Evolutionary conservation across 2,113 vertebrate genomes (phyloP), one percentile per base, ranked within the genome.

Genomic region (Oxygymnocypris stewartii): DNA sequence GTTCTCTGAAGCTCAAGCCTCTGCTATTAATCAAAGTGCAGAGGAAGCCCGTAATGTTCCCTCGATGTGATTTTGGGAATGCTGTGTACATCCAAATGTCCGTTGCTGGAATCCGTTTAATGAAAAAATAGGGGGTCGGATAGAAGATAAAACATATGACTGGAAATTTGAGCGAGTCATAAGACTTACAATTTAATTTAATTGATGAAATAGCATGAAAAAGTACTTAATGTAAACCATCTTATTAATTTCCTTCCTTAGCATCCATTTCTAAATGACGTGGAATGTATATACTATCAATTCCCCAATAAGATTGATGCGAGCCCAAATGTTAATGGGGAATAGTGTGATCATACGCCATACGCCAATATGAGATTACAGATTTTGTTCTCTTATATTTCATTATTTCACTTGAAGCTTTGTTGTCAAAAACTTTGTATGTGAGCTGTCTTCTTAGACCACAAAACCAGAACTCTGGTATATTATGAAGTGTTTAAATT

Each of bases 311-410:
- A 35, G 63, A 82, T 31, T 23, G 42, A 82, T 51, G 25, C 13
- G 20, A 82, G 80, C 2, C n/a, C 63, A n/a, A 49, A 82, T 71
- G 63, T 31, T 69, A 82, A 82, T 69, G 80, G 44, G n/a, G 80
- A 69, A 51, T 44, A 82, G 2, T 47, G 44, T 69, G 63, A 71
- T 82, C 80, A 20, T 82, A 37, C 4, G 1, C 59, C 40, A 67
- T 42, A 9, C n/a, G 28, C 25, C 47, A 78, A 74, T 74, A 37
- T 74, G 71, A 74, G 37, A 61, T 79, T 79, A 40, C 51, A 79
- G 31, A 79, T 59, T n/a, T 40, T 6, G 4, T 16, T 79, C 10
- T 59, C 18, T 79, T 59, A n/a, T 37, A 79, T 79, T 79, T 35
- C 5, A 79, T 59, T 79, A 59, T 57, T 8, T 59, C 18, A 59